These are phyloP conservation scores for Holothuria scabra DNA, from an alignment of 53 echinoderm and acorn worm genomes.

Conservation along the genomic window DNA sequence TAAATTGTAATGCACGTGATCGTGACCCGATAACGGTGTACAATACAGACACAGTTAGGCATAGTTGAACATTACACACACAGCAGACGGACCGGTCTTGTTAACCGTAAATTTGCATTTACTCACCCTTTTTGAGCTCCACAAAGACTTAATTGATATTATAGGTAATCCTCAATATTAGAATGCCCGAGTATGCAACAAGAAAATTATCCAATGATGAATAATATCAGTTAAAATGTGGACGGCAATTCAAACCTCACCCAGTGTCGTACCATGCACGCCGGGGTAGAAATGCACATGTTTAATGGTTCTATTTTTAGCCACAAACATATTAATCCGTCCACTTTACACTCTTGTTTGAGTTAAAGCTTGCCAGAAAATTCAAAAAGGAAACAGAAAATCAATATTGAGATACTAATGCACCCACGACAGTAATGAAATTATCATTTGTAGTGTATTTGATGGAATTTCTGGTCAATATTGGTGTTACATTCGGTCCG, in stretches of 20 bases:
- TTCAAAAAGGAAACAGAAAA: no score
- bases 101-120: not conserved
- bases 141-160: not conserved
- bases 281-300: conserved; percentile 49
- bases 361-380: no score
- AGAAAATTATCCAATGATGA: not conserved
- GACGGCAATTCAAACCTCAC: conserved; percentile 38
- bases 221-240: conserved; percentile 8
- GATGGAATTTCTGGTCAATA: no score
- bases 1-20: not conserved
- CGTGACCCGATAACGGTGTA: not conserved
- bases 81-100: not conserved
- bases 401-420: no score
- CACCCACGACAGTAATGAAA: no score
- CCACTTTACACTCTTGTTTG: not conserved
- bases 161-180: conserved; percentile 27
- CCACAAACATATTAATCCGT: conserved; percentile 42
- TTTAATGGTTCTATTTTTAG: conserved; percentile 48
- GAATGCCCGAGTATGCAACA: not conserved
- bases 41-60: not conserved
- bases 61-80: not conserved
- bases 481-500: conserved; percentile 35
- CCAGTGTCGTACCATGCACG: conserved; percentile 51
- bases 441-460: no score
- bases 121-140: conserved; percentile 43